Base-by-base conservation (phyloP, 2,888 invertebrate species). In the Orthonychiurus folsomi region DNA sequence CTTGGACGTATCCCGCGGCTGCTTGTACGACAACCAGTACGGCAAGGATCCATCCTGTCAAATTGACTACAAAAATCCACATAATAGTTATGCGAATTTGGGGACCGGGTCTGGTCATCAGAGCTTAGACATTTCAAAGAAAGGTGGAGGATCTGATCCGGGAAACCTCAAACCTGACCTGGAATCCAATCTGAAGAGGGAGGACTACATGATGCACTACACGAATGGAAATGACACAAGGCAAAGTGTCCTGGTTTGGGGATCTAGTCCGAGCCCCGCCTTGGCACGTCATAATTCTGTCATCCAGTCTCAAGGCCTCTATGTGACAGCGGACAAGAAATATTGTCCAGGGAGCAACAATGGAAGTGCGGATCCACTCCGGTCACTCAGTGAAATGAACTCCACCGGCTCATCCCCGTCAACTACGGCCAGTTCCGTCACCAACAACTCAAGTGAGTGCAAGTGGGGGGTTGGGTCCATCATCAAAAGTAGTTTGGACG, bases 211-310 rank as follows among this genome's bases (percentile, higher is more conserved):
- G 24, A 57, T 60, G 47, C 65, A 65, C 50, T 67, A 69, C 56
- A 65, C 65, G n/a, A 67, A 69, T 58, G 66, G 66, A 20, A 23
- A 53, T 26, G 56, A 62, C 60, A 65, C 62, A 28, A 81, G 93
- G 54, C 93, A 93, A 78, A 93, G 93, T 15, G 93, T 93, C 60
- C 82, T 93, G 53, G 93, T 93, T 93, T 93, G 93, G 93, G 93
- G 92, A 9, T 74, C 76, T 66, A 59, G 59, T 25, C n/a, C 56
- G 9, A 26, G 28, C 2, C 37, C 59, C 3, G 50, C 62, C 27
- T 50, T 59, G 67, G 60, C 70, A 27, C 67, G 68, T 60, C 56
- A 70, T 57, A 66, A 67, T 56, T 67, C 69, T 50, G 66, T 71
- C 63, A 66, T 68, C 59, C 57, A 63, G 20, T 62, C 60, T 9